A percentile compares a stretch with the other conserved stretches of the same genome.
Evolutionary conservation across 2,888 invertebrate species (phyloP).

Genomic region (Notocelia uddmanniana): DNA sequence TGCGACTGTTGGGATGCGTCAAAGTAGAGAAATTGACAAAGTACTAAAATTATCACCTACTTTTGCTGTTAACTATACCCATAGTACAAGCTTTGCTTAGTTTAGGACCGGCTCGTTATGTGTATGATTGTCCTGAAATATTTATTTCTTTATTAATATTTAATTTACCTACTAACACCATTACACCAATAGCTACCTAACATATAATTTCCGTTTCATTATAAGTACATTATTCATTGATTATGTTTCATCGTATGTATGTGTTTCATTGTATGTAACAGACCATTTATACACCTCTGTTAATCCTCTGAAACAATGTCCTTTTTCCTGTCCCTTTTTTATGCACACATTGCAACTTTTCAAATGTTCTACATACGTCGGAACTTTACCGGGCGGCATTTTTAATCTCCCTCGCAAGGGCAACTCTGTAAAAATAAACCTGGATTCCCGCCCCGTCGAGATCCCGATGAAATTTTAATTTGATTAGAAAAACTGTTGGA

Average conservation of each 20-base stretch:
- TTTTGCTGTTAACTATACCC: no score
- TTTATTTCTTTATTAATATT: no score
- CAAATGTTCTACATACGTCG: constrained; percentile 29
- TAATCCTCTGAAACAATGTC: constrained; percentile 1
- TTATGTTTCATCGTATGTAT: background rate
- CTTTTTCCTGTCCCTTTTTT: constrained; percentile 7
- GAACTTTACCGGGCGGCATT: constrained; percentile 42
- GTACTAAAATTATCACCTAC: no score
- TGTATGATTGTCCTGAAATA: no score
- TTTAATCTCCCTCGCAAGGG: constrained; percentile 40
- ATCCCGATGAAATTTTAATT: constrained; percentile 40
- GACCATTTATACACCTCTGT: background rate
- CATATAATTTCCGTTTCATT: no score
- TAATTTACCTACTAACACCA: no score
- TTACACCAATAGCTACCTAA: no score
- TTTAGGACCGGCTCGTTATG: no score
- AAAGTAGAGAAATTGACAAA: no score
- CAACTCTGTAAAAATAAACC: constrained; percentile 29
- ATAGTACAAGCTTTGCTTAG: no score
- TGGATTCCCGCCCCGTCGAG: constrained; percentile 21
- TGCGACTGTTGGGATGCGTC: no score
- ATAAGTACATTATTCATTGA: no score
- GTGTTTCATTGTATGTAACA: background rate
- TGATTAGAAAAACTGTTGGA: constrained; percentile 42
- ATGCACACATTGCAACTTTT: constrained; percentile 20